Base-by-base conservation (phyloP, 2,113 vertebrate species). In the Sylvia atricapilla region DNA sequence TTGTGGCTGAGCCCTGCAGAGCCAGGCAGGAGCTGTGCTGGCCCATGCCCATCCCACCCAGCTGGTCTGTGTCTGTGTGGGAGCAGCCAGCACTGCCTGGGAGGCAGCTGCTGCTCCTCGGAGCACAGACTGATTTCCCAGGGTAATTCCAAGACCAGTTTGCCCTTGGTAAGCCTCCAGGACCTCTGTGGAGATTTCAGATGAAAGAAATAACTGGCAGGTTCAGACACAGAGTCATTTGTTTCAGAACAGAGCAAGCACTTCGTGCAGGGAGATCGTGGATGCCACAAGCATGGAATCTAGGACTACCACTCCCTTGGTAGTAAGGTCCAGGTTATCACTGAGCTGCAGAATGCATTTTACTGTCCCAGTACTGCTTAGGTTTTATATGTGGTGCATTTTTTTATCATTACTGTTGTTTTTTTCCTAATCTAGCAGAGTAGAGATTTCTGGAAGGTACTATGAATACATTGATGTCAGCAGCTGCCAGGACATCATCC, bases 401-500 rank as follows among this genome's bases (percentile, higher is more conserved):
- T 94, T 88, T 43, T 91, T 92, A 72, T 60, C 27, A 6, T 89
- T 56, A 33, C 19, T 56, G 53, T 33, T 33, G 30, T 5, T 87
- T 68, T 78, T 87, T 60, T 89, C 92, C 56, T 72, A 74, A 94
- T 94, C 62, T 91, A 98, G 98, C 97, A 97, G 98, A 77, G 97
- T 98, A 85, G 98, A 98, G 89, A 98, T 98, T 90, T 98, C 99
- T 14, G 99, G 99, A 62, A 99, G 99, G n/a, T 99, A 99, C 97
- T 99, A 99, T 13, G 99, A 99, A 73, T 99, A 99, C 96, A 99
- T 99, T 5, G 99, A 99, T 33, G 99, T 99, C 94, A 98, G 97
- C 96, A 99, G 99, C 97, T 99, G 99, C 97, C 98, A 99, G 93
- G 99, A 99, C 35, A 99, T 99, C 95, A 98, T 99, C 90, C 98